These are phyloP conservation scores for Paramormyrops hopkinsi DNA, from an alignment of 2,797 vertebrate species.

Conservation along the genomic window DNA sequence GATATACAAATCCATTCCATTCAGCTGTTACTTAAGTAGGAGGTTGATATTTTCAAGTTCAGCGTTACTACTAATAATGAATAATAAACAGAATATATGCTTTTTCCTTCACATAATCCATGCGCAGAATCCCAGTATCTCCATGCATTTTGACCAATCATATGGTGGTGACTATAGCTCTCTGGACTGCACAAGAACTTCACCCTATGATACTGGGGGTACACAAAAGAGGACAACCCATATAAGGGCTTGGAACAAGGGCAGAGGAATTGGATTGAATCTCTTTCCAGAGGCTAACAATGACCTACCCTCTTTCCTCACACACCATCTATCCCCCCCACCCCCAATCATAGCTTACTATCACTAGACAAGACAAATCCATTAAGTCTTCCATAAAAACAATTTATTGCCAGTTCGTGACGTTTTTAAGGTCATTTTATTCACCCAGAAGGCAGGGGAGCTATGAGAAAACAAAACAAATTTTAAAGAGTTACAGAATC, in stretches of 20 bases:
- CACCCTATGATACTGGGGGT: not conserved
- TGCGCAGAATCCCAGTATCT: no score
- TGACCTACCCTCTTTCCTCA: not conserved
- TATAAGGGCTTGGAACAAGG: not conserved
- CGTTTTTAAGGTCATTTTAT: not conserved
- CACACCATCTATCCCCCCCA: not conserved
- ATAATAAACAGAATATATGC: no score
- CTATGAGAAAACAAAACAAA: not conserved
- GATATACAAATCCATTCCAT: not conserved
- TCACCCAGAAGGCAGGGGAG: not conserved
- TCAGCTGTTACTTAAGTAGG: not conserved
- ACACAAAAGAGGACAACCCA: not conserved
- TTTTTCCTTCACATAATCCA: no score
- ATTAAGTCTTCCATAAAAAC: not conserved
- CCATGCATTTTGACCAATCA: not conserved
- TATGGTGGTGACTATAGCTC: not conserved
- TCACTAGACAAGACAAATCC: not conserved
- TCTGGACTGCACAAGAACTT: not conserved
- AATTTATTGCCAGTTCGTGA: not conserved
- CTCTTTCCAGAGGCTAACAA: not conserved
- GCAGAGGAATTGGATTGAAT: not conserved
- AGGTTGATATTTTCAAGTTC: no score
- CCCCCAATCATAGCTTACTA: not conserved
- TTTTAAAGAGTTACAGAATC: not conserved
- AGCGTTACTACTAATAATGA: no score